Evolutionary conservation across 2,888 invertebrate genomes (phyloP).

Genomic region (Pollenia angustigena): DNA sequence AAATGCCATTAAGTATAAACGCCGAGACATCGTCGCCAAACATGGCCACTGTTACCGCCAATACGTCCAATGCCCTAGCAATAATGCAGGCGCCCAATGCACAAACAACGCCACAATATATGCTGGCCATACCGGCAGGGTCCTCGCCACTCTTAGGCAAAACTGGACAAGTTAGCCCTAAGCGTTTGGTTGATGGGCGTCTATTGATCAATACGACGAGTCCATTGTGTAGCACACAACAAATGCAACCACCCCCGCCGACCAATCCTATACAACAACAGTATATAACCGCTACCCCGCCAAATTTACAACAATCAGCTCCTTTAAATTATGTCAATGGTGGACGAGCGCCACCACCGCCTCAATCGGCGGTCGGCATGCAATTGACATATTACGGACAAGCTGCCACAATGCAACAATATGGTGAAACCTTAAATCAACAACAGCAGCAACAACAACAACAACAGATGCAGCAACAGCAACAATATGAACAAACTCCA

Average conservation of each 20-base stretch:
- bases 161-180: constrained; percentile 79
- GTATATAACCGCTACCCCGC: constrained; percentile 74
- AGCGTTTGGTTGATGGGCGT: constrained; percentile 76
- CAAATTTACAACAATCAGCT: constrained; percentile 77
- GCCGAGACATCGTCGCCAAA: constrained; percentile 73
- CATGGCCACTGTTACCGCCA: constrained; percentile 77
- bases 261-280: constrained; percentile 71
- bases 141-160: constrained; percentile 75
- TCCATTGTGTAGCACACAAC: constrained; percentile 73
- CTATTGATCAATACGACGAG: constrained; percentile 77
- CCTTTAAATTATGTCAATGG: constrained; percentile 77
- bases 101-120: constrained; percentile 78
- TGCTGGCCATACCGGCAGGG: constrained; percentile 78
- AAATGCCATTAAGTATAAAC: constrained; percentile 73
- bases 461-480: constrained; percentile 73
- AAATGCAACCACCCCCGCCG: constrained; percentile 73
- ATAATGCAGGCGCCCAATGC: constrained; percentile 78
- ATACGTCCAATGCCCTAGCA: constrained; percentile 81
- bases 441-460: constrained; percentile 72
- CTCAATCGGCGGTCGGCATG: constrained; percentile 78
- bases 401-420: constrained; percentile 76
- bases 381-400: constrained; percentile 83
- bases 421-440: constrained; percentile 75
- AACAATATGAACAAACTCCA: constrained; percentile 77
- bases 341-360: constrained; percentile 79